These are phyloP conservation scores for Epiblema foenella DNA, from an alignment of 2,888 invertebrate genomes.

Conservation along the genomic window DNA sequence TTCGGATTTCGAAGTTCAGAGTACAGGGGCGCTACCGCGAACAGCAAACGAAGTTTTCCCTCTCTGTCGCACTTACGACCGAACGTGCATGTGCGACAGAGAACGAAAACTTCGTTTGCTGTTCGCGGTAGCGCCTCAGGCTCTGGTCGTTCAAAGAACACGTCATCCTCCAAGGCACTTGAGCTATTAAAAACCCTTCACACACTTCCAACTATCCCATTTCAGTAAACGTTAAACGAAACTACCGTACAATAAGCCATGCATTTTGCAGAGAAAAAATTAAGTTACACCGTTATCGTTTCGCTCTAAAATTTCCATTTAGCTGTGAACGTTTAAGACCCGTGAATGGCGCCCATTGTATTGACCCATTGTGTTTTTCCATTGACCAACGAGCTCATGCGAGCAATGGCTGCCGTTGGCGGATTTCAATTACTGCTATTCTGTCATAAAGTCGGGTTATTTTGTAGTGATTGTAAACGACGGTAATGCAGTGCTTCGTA, in stretches of 20 bases:
- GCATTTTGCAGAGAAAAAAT: constrained; percentile 57
- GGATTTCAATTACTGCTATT: constrained; percentile 71
- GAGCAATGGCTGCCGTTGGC: constrained; percentile 61
- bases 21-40: too few species aligned
- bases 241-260: constrained; percentile 41
- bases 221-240: constrained; percentile 31
- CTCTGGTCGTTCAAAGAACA: too few species aligned
- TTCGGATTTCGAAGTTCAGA: too few species aligned
- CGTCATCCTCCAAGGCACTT: too few species aligned
- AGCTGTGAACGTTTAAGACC: constrained; percentile 75
- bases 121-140: too few species aligned
- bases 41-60: too few species aligned
- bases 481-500: constrained; percentile 37
- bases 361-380: constrained; percentile 77
- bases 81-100: too few species aligned
- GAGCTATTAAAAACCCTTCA: constrained; percentile 11
- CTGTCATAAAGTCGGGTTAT: constrained; percentile 65
- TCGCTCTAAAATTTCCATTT: constrained; percentile 79
- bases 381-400: constrained; percentile 74
- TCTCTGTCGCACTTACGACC: too few species aligned
- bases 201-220: constrained; percentile 10
- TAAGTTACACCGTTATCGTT: constrained; percentile 64
- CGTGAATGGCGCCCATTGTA: constrained; percentile 73
- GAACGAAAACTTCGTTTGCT: too few species aligned
- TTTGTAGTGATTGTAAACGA: constrained; percentile 47